phyloP scores from a whole-genome alignment of 2,113 vertebrate genomes.

The Terrapene triunguis region DNA sequence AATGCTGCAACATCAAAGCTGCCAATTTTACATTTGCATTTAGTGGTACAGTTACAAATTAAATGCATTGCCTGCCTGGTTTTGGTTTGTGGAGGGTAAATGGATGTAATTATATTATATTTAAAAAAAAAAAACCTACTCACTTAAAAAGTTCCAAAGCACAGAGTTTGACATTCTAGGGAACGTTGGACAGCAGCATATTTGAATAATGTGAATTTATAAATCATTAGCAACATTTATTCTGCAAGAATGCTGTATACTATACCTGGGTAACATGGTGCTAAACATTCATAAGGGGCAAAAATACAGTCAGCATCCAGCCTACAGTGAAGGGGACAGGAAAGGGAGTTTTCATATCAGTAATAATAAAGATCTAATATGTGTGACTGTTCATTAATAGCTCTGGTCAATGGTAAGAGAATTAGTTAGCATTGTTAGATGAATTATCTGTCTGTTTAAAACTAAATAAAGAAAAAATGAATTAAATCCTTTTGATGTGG shows the following conservation, averaged over 20 bases:
- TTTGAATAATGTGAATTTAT: neutral
- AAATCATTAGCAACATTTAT: neutral
- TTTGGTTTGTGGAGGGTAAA: constrained; percentile 52
- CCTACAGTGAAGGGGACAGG: neutral
- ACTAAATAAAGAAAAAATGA: constrained; percentile 53
- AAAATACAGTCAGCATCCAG: neutral
- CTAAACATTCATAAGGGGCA: neutral
- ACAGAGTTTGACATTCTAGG: neutral
- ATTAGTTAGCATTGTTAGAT: constrained; percentile 60
- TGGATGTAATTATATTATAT: constrained; percentile 24
- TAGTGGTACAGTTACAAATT: constrained; percentile 45
- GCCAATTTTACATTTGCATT: constrained; percentile 72
- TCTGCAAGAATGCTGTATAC: neutral
- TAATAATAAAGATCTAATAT: neutral
- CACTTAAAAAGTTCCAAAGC: constrained; percentile 28
- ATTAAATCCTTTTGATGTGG: constrained; percentile 55
- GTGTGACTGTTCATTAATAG: neutral
- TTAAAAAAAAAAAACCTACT: neutral
- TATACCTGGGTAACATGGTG: neutral
- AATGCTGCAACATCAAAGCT: constrained; percentile 58
- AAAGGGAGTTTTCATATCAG: neutral
- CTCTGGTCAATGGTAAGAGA: neutral
- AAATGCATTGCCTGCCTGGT: constrained; percentile 19
- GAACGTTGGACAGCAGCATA: neutral
- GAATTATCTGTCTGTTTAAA: constrained; percentile 63